A percentile compares a stretch with the other conserved stretches of the same genome.
These are phyloP conservation scores for Thalpophila matura DNA, from an alignment of 2,888 invertebrate genomes.

Conservation along the genomic window DNA sequence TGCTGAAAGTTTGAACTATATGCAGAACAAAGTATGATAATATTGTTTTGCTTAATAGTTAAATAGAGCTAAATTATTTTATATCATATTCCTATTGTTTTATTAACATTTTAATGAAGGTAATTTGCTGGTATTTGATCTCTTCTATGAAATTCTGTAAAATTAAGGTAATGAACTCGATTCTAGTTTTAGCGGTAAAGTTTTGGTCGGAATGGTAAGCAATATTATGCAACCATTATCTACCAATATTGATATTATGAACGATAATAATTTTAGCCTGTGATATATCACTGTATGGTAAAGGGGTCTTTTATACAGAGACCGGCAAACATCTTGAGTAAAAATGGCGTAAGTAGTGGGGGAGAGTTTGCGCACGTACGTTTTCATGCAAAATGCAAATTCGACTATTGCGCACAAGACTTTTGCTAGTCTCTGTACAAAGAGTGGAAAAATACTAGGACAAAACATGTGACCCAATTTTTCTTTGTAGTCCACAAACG, in stretches of 20 bases:
- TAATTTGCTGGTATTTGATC: conserved; percentile 21
- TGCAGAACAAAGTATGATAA: conserved; percentile 1
- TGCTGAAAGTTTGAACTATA: conserved; percentile 23
- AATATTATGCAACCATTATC: too few relatives aligned
- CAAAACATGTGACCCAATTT: conserved; percentile 24
- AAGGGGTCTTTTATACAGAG: not conserved
- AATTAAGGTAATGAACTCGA: conserved; percentile 10
- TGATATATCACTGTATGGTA: too few relatives aligned
- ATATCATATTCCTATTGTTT: conserved; percentile 32
- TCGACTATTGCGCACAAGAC: too few relatives aligned
- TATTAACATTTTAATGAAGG: conserved; percentile 25
- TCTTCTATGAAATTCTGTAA: conserved; percentile 19
- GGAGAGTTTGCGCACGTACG: too few relatives aligned
- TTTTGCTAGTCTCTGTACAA: too few relatives aligned
- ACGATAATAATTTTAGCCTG: not conserved
- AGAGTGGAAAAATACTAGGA: too few relatives aligned
- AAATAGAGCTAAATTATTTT: conserved; percentile 18
- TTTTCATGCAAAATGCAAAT: too few relatives aligned
- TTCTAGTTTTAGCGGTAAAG: conserved; percentile 1
- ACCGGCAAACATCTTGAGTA: too few relatives aligned
- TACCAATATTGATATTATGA: not conserved
- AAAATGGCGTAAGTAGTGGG: too few relatives aligned
- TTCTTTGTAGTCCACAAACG: conserved; percentile 1
- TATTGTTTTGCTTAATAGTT: conserved; percentile 15
- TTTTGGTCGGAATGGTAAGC: not conserved